Evolutionary conservation across 2,797 vertebrate species (phyloP).

Genomic region (Furcifer pardalis): DNA sequence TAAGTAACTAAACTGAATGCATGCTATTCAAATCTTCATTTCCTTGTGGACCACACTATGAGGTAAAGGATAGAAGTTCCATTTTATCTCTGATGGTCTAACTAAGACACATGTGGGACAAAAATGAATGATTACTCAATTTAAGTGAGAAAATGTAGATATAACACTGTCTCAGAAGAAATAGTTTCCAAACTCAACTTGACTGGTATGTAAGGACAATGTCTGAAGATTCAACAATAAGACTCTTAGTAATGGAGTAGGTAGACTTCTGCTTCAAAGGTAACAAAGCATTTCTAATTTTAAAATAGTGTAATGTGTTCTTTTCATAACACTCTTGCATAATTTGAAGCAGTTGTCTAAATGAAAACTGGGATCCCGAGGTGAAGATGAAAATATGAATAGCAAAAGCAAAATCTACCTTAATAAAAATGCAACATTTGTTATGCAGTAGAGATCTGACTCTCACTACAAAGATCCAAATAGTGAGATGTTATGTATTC

Average conservation of each 20-base stretch:
- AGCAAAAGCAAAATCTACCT: too few relatives aligned
- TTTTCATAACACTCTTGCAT: not conserved
- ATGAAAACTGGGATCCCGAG: too few relatives aligned
- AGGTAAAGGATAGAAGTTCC: conserved; percentile 78
- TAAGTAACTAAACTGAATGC: conserved; percentile 77
- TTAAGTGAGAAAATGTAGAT: conserved; percentile 59
- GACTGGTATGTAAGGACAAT: conserved; percentile 46
- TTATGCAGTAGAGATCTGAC: too few relatives aligned
- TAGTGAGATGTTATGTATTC: too few relatives aligned
- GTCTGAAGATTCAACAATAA: conserved; percentile 64
- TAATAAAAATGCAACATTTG: too few relatives aligned
- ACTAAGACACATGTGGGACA: conserved; percentile 66
- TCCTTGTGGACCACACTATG: conserved; percentile 79
- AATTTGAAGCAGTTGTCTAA: not conserved
- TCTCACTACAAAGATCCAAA: too few relatives aligned
- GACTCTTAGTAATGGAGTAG: conserved; percentile 38
- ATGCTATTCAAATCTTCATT: conserved; percentile 79
- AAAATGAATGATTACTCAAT: conserved; percentile 66
- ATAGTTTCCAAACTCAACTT: conserved; percentile 63
- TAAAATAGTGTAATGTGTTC: too few relatives aligned
- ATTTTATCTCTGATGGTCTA: conserved; percentile 78
- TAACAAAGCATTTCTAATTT: conserved; percentile 11
- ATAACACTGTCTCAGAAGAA: conserved; percentile 61
- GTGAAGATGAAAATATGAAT: too few relatives aligned
- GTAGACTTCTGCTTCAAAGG: conserved; percentile 30